Evolutionary conservation across 2,888 invertebrate species (phyloP), one percentile per base, ranked within the genome.

Genomic region (Epicampocera succincta): DNA sequence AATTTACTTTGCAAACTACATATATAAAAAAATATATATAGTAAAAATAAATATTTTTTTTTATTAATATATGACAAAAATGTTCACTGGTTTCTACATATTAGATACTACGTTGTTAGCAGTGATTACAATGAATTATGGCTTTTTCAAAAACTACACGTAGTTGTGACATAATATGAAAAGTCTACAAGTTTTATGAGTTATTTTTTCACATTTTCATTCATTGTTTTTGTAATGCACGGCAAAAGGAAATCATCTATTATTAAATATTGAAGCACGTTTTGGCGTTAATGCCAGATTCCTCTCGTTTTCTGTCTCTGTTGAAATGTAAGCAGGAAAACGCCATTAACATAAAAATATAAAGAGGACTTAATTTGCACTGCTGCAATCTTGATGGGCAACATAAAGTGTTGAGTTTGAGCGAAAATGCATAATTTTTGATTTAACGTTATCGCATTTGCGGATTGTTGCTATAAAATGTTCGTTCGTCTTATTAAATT

Each of bases 151-250:
- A 81, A 73, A 73, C 81, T 77, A 77, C 77, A 78, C 74, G 81
- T 82, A 78, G 74, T 78, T 74, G 81, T 82, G 81, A 82, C 78
- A 82, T 82, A 82, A 82, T 82, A 65, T 69, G 77, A 82, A 82
- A 76, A 78, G 78, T 74, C 81, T 82, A 74, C 77, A 74, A 77
- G 46, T 61, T 74, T 58, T 65, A 44, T 50, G 61, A 74, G 56
- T 74, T 56, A 56, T 46, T 78, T 40, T 65, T 66, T 25, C 25
- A 65, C 40, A 76, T 63, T 63, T 58, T 48, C 38, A 56, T 72
- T 56, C 25, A 60, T 54, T 12, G 42, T 25, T 58, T 65, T 56
- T 25, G 52, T 66, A 13, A 42, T 19, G 25, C 52, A 42, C 42
- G 17, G 54, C 17, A 19, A 17, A 3, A 11, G 38, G 19, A 11